These are phyloP conservation scores for Parthenolecanium corni DNA, from an alignment of 2,888 invertebrate species.

Conservation along the genomic window DNA sequence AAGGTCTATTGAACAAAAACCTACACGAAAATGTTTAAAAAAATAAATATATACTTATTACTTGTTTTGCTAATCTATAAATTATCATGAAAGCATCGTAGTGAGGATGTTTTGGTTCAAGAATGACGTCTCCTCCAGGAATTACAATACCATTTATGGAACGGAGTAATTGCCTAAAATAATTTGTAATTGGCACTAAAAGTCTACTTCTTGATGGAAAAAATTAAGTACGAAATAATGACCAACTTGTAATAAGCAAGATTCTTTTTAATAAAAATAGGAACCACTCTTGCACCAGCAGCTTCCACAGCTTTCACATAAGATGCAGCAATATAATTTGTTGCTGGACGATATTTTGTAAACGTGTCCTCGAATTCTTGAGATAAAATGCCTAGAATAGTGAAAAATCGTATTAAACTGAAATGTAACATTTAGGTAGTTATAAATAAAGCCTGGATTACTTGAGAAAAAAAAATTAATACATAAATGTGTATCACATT, in stretches of 20 bases:
- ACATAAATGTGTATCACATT: no score
- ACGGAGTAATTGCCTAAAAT: not conserved
- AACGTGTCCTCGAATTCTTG: not conserved
- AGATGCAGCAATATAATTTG: conserved; percentile 69
- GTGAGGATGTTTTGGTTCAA: conserved; percentile 57
- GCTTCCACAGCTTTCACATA: conserved; percentile 83
- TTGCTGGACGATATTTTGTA: conserved; percentile 31
- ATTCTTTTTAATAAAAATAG: conserved; percentile 42
- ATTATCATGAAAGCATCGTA: conserved; percentile 61
- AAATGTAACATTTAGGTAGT: no score
- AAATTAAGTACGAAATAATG: no score
- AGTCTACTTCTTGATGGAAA: no score
- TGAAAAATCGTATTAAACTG: no score
- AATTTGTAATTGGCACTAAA: no score
- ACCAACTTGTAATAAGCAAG: conserved; percentile 25
- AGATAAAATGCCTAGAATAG: not conserved
- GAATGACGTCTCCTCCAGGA: conserved; percentile 67
- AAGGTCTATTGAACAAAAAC: no score
- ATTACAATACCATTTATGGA: conserved; percentile 59
- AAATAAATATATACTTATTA: not conserved
- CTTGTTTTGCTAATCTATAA: conserved; percentile 35
- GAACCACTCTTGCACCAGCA: conserved; percentile 74
- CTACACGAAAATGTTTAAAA: no score
- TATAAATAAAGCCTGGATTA: no score
- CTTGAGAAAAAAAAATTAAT: no score